phyloP scores from a whole-genome alignment of 2,113 vertebrate species.

The Thermophis baileyi region DNA sequence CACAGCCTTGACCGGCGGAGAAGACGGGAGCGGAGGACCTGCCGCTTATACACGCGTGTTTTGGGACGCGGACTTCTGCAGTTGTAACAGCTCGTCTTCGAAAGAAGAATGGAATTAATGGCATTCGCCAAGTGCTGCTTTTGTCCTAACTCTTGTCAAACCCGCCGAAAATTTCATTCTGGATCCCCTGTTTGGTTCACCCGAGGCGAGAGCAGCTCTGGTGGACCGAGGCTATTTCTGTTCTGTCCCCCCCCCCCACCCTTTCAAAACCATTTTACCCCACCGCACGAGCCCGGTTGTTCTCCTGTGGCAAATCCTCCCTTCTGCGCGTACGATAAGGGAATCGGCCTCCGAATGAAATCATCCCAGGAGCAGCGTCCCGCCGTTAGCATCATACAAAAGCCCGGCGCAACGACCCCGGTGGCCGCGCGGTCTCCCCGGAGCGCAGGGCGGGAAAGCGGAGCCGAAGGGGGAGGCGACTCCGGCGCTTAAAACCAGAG shows the following conservation, averaged over 20 bases:
- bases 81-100: not conserved
- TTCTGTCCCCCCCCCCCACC: rapidly evolving
- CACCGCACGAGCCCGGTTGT: constrained; percentile 60
- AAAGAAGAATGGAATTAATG: not conserved
- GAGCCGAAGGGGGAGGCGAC: not conserved
- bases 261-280: constrained; percentile 27
- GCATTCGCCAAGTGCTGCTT: not conserved
- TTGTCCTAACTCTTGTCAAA: not conserved
- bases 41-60: not conserved
- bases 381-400: constrained; percentile 16
- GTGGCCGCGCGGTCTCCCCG: not conserved
- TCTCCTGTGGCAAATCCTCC: constrained; percentile 56
- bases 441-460: not conserved
- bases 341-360: constrained; percentile 45
- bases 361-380: constrained; percentile 38
- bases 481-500: not conserved
- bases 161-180: not conserved
- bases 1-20: not conserved
- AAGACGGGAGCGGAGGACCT: not conserved
- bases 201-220: not conserved
- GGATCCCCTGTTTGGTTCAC: not conserved
- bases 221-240: not conserved
- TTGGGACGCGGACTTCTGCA: not conserved
- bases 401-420: not conserved
- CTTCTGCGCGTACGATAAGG: constrained; percentile 43